A percentile compares a stretch with the other conserved stretches of the same genome.
Evolutionary conservation across 2,113 vertebrate species (phyloP).

Genomic region (Barnardius zonarius): DNA sequence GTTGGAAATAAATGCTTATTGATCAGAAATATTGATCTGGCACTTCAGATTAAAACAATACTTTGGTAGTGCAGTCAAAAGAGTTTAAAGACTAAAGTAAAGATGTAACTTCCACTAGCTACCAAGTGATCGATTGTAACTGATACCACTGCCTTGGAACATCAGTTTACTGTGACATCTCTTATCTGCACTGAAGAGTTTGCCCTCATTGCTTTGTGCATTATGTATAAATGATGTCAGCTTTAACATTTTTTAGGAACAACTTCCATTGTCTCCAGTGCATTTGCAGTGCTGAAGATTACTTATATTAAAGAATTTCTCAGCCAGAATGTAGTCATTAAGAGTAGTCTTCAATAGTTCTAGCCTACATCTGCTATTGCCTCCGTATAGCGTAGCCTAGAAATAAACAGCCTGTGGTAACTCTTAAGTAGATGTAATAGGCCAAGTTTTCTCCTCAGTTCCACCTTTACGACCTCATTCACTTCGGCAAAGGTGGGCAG

Average conservation of each 20-base stretch:
- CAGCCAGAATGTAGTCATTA: constrained; percentile 53
- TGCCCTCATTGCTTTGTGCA: constrained; percentile 73
- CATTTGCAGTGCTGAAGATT: constrained; percentile 64
- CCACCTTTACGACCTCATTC: neutral
- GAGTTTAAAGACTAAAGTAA: constrained; percentile 80
- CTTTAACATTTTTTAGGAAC: constrained; percentile 73
- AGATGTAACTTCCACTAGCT: constrained; percentile 78
- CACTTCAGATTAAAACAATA: constrained; percentile 80
- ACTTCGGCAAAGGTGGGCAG: neutral
- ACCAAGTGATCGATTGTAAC: constrained; percentile 81
- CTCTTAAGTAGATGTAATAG: neutral
- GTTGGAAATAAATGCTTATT: constrained; percentile 81
- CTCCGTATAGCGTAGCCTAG: constrained; percentile 10
- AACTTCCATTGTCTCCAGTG: constrained; percentile 65
- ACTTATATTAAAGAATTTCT: constrained; percentile 57
- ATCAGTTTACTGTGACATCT: constrained; percentile 81
- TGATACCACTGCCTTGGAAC: constrained; percentile 78
- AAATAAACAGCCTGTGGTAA: constrained; percentile 8
- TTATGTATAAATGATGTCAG: constrained; percentile 76
- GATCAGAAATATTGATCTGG: constrained; percentile 79
- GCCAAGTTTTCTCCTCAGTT: neutral
- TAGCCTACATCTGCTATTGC: neutral
- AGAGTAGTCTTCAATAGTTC: constrained; percentile 45
- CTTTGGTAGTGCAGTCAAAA: constrained; percentile 75
- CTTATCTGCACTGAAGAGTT: constrained; percentile 82